phyloP scores from a whole-genome alignment of 1,140 invertebrate genomes.

The Heliothis virescens region DNA sequence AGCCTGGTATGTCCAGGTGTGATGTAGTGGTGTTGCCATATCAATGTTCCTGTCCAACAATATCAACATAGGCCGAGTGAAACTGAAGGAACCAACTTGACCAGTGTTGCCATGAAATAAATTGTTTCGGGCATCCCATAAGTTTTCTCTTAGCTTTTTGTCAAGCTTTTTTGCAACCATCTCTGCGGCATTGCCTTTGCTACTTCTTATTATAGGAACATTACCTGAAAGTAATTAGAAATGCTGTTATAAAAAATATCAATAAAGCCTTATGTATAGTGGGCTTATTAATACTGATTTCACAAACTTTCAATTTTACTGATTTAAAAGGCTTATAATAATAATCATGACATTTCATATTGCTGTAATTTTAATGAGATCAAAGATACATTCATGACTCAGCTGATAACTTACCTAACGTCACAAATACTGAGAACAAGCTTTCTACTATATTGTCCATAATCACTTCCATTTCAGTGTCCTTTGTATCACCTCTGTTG shows the following conservation, averaged over 20 bases:
- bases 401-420: constrained; percentile 88
- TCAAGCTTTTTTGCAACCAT: constrained; percentile 99
- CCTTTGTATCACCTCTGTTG: constrained; percentile 97
- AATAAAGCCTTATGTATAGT: neutral
- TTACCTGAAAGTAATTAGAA: constrained; percentile 87
- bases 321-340: neutral
- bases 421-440: constrained; percentile 99
- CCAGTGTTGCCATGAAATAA: constrained; percentile 95
- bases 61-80: constrained; percentile 97
- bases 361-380: neutral
- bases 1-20: constrained; percentile 99
- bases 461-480: constrained; percentile 97
- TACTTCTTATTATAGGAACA: constrained; percentile 98
- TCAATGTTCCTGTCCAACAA: constrained; percentile 98
- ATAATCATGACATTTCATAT: neutral
- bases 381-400: neutral
- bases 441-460: constrained; percentile 98
- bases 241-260: constrained; percentile 6
- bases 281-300: no score
- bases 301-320: no score
- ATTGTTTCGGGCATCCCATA: constrained; percentile 98
- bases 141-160: constrained; percentile 98
- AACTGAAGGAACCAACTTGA: constrained; percentile 92
- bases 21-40: constrained; percentile 98
- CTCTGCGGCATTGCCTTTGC: constrained; percentile 98